These are phyloP conservation scores for Aphis craccivora DNA, from an alignment of 1,140 invertebrate genomes.

Conservation along the genomic window DNA sequence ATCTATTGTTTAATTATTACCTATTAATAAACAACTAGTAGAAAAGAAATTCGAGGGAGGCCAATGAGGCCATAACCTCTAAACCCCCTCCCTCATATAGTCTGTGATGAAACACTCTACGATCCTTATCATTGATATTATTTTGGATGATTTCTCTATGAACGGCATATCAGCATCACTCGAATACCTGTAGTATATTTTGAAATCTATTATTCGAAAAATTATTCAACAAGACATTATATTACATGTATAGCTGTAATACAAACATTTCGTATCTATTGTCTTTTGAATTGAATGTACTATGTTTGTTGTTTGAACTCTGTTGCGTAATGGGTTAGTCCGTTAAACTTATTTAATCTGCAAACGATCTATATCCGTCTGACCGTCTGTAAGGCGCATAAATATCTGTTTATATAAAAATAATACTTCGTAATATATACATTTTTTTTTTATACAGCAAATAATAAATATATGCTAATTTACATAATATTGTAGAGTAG, in stretches of 20 bases:
- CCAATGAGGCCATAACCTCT: neutral
- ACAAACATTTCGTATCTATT: neutral
- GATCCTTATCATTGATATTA: neutral
- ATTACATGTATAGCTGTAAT: neutral
- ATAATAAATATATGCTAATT: too few relatives aligned
- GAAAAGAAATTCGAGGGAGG: neutral
- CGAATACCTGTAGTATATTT: neutral
- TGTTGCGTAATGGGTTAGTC: neutral
- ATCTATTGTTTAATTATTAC: neutral
- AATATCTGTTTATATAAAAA: neutral
- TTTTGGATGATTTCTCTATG: neutral
- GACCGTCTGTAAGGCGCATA: neutral
- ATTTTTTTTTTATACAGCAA: too few relatives aligned
- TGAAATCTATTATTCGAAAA: neutral
- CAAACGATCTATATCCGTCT: neutral
- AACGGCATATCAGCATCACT: neutral
- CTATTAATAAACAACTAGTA: neutral
- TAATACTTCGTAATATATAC: too few relatives aligned
- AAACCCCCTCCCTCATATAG: neutral
- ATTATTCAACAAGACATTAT: neutral
- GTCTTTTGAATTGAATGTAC: neutral
- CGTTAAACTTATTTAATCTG: neutral
- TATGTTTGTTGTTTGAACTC: neutral
- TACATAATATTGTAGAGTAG: too few relatives aligned
- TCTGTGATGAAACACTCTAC: neutral